Base-by-base conservation (phyloP, 2,888 invertebrate species). In the Embidobia sp. region DNA sequence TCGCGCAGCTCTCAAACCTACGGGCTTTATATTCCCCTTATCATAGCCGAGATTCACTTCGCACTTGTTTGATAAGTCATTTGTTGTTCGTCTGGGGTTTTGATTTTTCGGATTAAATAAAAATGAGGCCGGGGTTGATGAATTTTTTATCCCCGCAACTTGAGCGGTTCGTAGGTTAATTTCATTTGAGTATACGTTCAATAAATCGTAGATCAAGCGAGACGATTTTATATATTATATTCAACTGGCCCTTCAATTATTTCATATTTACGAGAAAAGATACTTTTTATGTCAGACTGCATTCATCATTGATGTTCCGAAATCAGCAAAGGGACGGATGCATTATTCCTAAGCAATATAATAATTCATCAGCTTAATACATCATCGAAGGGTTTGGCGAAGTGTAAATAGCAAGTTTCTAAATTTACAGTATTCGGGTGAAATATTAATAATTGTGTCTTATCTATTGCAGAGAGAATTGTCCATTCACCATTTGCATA, bases 171-270 rank as follows among this genome's bases (percentile, higher is more conserved):
- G n/a, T 13, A 40, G n/a, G 42, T 57, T 57, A 55, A 57, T 42
- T 57, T n/a, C 11, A 4, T n/a, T 2, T 13, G 15, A 35, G n/a
- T n/a, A n/a, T n/a, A 35, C 35, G 10, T 44, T 61, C 48, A 15
- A 61, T 61, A 35, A 22, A 35, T 22, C 33, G 13, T 59, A 46
- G 59, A 26, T 35, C 8, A 61, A 10, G 3, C 35, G 48, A 61
- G 61, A 61, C 48, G 46, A 48, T 35, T 61, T 31, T 59, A 16
- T 61, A 61, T 61, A 46, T 48, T 48, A 61, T 46, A 61, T 61
- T 48, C 16, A 46, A 37, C 10, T 11, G 27, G 8, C 11, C 26
- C 22, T 26, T 61, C 3, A 35, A 35, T 61, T 35, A 48, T 46
- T 15, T 22, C 46, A 61, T 35, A 46, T 35, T 35, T 37, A 48